phyloP scores from a whole-genome alignment of 2,113 vertebrate genomes.

The Vidua macroura region DNA sequence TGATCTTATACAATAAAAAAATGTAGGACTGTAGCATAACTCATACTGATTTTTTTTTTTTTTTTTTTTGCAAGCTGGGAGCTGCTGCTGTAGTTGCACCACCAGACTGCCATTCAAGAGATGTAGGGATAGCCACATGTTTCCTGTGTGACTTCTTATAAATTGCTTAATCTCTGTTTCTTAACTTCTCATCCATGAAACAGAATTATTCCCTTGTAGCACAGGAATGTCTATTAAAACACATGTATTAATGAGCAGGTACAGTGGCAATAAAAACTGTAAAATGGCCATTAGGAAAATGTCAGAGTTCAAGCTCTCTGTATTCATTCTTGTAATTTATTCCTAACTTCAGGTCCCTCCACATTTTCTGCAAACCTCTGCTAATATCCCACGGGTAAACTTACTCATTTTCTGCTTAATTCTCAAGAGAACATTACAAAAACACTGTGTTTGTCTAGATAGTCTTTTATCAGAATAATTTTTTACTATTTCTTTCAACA shows the following conservation, averaged over 20 bases:
- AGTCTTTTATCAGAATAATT: not conserved
- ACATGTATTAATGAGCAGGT: not conserved
- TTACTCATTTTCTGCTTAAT: not conserved
- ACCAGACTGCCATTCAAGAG: not conserved
- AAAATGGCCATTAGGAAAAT: not conserved
- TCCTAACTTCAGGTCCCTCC: not conserved
- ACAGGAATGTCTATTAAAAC: not conserved
- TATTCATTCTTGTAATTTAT: not conserved
- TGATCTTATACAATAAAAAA: not conserved
- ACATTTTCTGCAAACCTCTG: not conserved
- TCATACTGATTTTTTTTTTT: not conserved
- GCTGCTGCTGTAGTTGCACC: constrained; percentile 7
- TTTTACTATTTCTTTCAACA: not conserved
- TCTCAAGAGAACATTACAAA: not conserved
- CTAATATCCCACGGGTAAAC: not conserved
- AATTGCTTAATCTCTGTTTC: constrained; percentile 40
- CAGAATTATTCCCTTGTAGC: not conserved
- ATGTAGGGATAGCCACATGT: not conserved
- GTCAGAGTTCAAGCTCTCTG: not conserved
- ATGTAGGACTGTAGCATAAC: not conserved
- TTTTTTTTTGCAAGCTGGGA: not conserved
- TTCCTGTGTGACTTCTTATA: constrained; percentile 35
- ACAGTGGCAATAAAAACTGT: not conserved
- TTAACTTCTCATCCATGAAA: constrained; percentile 1
- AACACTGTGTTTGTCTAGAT: not conserved